Conservation (phyloP, 2,888 invertebrate species). For the Zele albiditarsus region DNA sequence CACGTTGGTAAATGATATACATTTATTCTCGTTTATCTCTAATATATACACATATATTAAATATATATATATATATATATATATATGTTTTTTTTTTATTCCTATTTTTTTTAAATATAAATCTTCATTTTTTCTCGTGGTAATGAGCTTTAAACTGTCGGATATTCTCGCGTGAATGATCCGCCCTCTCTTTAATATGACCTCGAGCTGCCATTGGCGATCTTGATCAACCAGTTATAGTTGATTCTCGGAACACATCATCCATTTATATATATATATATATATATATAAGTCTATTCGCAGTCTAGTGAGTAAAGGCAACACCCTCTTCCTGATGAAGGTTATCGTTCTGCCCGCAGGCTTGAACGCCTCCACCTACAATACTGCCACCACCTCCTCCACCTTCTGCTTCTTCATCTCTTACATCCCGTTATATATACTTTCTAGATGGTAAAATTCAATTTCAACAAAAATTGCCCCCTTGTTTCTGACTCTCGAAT, state of each 20-base stretch:
- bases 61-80: not conserved
- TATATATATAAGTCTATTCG: conserved; percentile 38
- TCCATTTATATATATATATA: not conserved
- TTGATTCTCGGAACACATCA: not conserved
- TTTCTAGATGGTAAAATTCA: conserved; percentile 41
- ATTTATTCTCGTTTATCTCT: not conserved
- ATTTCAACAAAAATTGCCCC: conserved; percentile 43
- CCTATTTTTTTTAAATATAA: too few relatives aligned
- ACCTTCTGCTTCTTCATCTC: conserved; percentile 41
- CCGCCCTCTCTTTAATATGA: conserved; percentile 1
- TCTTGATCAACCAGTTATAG: not conserved
- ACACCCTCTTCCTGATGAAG: conserved; percentile 25
- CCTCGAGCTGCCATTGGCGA: not conserved
- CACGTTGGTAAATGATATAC: not conserved
- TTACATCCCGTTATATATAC: conserved; percentile 21
- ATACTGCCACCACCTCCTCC: conserved; percentile 32
- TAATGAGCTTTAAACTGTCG: conserved; percentile 3
- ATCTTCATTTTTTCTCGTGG: not conserved
- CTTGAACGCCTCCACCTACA: conserved; percentile 4
- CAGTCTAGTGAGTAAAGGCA: conserved; percentile 39
- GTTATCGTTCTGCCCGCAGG: conserved; percentile 36
- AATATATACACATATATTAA: not conserved
- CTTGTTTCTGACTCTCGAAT: conserved; percentile 44
- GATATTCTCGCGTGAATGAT: conserved; percentile 3
- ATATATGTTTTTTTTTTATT: not conserved